phyloP scores from a whole-genome alignment of 2,888 invertebrate genomes.

The Lepidocyrtoides sp. region DNA sequence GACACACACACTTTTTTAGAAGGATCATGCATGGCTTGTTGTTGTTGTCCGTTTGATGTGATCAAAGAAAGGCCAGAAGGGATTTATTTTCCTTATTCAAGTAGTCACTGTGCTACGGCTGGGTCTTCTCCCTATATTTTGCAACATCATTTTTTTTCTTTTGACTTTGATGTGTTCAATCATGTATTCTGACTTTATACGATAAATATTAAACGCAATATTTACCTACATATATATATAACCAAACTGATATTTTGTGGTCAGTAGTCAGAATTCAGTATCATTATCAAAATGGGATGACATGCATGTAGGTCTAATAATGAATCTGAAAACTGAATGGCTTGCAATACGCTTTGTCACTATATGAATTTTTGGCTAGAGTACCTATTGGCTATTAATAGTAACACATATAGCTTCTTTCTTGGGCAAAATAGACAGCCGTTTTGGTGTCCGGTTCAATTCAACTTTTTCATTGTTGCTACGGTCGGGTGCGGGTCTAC shows the following conservation, averaged over 20 bases:
- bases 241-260: slow-evolving; percentile 39
- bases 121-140: slow-evolving; percentile 3
- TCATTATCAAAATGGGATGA: background rate
- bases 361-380: background rate
- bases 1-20: too few relatives aligned
- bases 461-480: background rate
- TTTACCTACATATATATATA: background rate
- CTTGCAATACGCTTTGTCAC: background rate
- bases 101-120: background rate
- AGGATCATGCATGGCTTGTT: too few relatives aligned
- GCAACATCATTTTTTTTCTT: background rate
- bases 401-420: background rate
- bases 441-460: slow-evolving; percentile 48
- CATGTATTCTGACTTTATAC: background rate
- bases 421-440: slow-evolving; percentile 7
- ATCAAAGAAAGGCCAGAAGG: slow-evolving; percentile 46
- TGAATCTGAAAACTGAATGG: background rate
- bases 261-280: slow-evolving; percentile 17
- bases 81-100: slow-evolving; percentile 1
- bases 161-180: background rate
- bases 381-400: background rate
- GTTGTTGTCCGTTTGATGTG: slow-evolving; percentile 25
- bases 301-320: background rate
- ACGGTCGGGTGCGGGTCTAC: background rate
- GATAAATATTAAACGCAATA: background rate